phyloP scores from a whole-genome alignment of 2,888 invertebrate genomes.

The Hypomecis punctinalis region DNA sequence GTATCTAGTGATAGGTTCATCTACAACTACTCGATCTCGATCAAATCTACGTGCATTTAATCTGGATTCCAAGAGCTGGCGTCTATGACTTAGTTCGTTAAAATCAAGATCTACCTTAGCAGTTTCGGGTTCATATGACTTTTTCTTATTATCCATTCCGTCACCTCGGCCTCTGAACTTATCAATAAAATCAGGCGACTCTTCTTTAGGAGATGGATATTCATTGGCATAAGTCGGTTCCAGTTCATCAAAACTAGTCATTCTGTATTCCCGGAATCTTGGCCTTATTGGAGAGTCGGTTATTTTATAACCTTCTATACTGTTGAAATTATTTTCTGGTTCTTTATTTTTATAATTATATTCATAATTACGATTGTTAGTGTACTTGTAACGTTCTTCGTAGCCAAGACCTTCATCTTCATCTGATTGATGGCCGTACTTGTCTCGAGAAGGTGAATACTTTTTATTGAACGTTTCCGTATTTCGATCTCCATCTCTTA shows the following conservation, averaged over 20 bases:
- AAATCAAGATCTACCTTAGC: slow-evolving; percentile 75
- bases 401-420: slow-evolving; percentile 93
- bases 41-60: slow-evolving; percentile 86
- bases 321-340: slow-evolving; percentile 72
- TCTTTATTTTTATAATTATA: slow-evolving; percentile 81
- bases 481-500: slow-evolving; percentile 74
- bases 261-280: slow-evolving; percentile 85
- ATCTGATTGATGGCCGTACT: slow-evolving; percentile 87
- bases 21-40: slow-evolving; percentile 66
- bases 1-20: slow-evolving; percentile 74
- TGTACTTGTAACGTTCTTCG: slow-evolving; percentile 84
- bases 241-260: slow-evolving; percentile 80
- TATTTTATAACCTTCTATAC: slow-evolving; percentile 73
- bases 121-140: slow-evolving; percentile 73
- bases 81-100: slow-evolving; percentile 88
- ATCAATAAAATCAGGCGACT: slow-evolving; percentile 68
- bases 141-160: slow-evolving; percentile 87
- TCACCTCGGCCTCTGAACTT: slow-evolving; percentile 86
- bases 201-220: slow-evolving; percentile 63
- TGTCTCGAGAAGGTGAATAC: slow-evolving; percentile 75
- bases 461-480: slow-evolving; percentile 65
- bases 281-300: slow-evolving; percentile 87
- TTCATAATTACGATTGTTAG: slow-evolving; percentile 65
- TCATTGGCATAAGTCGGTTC: slow-evolving; percentile 81
- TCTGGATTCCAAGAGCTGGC: slow-evolving; percentile 91